Evolutionary conservation across 2,888 invertebrate species (phyloP).

Genomic region (Yponomeuta cagnagella): DNA sequence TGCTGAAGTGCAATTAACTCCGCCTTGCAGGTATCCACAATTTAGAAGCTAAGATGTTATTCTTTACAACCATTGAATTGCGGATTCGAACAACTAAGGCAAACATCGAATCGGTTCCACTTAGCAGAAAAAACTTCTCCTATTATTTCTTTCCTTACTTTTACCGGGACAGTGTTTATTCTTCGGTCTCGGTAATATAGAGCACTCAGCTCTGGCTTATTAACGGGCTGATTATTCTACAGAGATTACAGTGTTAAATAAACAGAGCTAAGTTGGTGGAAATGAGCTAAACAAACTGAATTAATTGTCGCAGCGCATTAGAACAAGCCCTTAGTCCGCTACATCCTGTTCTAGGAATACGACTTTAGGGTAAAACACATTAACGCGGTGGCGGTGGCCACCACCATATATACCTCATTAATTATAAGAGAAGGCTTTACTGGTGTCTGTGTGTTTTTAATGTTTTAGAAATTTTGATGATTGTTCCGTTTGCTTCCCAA

Average conservation of each 20-base stretch:
- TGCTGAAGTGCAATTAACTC: too few relatives aligned
- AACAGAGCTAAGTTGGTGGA: background rate
- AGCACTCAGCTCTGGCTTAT: slow-evolving; percentile 8
- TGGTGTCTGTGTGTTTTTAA: too few relatives aligned
- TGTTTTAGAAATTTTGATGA: too few relatives aligned
- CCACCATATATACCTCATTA: too few relatives aligned
- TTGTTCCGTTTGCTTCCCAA: too few relatives aligned
- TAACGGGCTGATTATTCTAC: slow-evolving; percentile 16
- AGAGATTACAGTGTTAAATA: slow-evolving; percentile 13
- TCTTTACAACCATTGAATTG: too few relatives aligned
- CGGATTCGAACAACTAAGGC: background rate
- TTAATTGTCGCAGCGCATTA: slow-evolving; percentile 6
- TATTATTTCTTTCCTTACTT: background rate
- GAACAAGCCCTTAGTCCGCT: background rate
- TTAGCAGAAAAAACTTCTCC: slow-evolving; percentile 9
- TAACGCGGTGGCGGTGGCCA: too few relatives aligned
- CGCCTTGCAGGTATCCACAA: too few relatives aligned
- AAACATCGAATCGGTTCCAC: slow-evolving; percentile 11
- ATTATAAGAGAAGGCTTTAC: too few relatives aligned
- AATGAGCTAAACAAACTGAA: slow-evolving; percentile 10
- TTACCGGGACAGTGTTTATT: slow-evolving; percentile 6
- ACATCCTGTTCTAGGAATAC: too few relatives aligned
- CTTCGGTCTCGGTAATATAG: background rate
- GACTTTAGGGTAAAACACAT: too few relatives aligned
- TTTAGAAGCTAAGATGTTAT: too few relatives aligned